Base-by-base conservation (phyloP, 92 coral and sea anemone genomes). In the Porites cylindrica region DNA sequence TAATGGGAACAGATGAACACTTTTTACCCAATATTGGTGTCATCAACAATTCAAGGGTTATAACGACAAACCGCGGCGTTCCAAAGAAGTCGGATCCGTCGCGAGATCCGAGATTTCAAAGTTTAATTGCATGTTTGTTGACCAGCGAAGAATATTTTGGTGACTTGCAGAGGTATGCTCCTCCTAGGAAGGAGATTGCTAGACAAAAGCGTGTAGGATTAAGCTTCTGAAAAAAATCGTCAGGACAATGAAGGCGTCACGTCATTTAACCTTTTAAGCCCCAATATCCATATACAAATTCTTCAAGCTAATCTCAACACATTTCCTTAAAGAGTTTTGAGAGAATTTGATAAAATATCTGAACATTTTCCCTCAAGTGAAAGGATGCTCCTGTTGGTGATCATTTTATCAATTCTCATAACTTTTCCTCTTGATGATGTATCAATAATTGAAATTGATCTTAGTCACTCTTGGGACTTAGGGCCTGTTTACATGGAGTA, bases 81-180 rank as follows among this genome's bases (percentile, higher is more conserved):
- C 47, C 63, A 51, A 29, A 17, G n/a, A 71, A 65, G 14, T 59
- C 61, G 7, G 93, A 87, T 0, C 95, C 97, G 18, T 88, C 90
- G 12, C 77, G 86, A 29, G 97, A 94, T 75, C 95, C 97, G 43
- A 61, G 97, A 52, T 94, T 94, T 78, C 81, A 89, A 66, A 82
- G 93, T 12, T 74, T 94, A 18, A 72, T 94, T 71, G 92, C 97
- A 26, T 87, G 90, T 6, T 71, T 94, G 18, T 78, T 94, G 72
- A 82, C 83, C 7, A 80, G 85, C 51, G 88, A 90, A 9, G 79
- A 70, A 53, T 89, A 80, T 32, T 87, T 80, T 77, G 93, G 95
- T 3, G 89, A 89, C 74, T 70, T 92, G 60, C 95, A 92, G 69
- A 77, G 95, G 38, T 92, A 66, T 81, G 97, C 95, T 2, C 95